Conservation (phyloP, 2,797 vertebrate genomes). For the Streptopelia turtur region DNA sequence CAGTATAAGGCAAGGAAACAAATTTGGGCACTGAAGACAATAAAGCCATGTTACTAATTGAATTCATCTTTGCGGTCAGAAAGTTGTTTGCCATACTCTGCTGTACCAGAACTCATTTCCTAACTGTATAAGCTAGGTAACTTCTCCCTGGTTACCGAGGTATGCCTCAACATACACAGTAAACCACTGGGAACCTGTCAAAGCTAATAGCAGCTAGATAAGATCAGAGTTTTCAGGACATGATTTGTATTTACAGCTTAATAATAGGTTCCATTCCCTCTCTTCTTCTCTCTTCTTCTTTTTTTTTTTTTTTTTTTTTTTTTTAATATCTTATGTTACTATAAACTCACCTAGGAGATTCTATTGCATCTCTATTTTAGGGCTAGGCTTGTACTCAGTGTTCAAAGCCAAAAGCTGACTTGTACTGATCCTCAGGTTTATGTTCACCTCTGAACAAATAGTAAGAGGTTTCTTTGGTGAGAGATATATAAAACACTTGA, state of each 20-base stretch:
- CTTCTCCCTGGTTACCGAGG: not conserved
- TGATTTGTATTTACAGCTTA: not conserved
- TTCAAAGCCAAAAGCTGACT: not conserved
- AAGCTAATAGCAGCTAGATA: not conserved
- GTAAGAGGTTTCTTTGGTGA: not conserved
- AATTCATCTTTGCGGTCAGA: not conserved
- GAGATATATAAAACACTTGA: not conserved
- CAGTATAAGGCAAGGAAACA: not conserved
- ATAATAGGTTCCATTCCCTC: not conserved
- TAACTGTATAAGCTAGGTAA: not conserved
- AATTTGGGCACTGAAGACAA: not conserved
- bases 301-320: rapidly evolving
- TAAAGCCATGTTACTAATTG: not conserved
- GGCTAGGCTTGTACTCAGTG: not conserved
- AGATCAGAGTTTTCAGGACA: not conserved
- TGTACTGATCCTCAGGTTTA: not conserved
- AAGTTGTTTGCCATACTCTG: not conserved
- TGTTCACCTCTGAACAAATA: not conserved
- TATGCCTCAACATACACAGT: not conserved
- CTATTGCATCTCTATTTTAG: not conserved
- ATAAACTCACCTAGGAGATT: not conserved
- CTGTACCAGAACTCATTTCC: not conserved
- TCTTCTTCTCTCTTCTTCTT: rapidly evolving
- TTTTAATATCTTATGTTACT: not conserved
- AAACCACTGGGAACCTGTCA: not conserved